Percentiles rank a stretch among this genome's conserved stretches.
Evolutionary conservation across 2,888 invertebrate species (phyloP).

Genomic region (Linnaemya vulpina): DNA sequence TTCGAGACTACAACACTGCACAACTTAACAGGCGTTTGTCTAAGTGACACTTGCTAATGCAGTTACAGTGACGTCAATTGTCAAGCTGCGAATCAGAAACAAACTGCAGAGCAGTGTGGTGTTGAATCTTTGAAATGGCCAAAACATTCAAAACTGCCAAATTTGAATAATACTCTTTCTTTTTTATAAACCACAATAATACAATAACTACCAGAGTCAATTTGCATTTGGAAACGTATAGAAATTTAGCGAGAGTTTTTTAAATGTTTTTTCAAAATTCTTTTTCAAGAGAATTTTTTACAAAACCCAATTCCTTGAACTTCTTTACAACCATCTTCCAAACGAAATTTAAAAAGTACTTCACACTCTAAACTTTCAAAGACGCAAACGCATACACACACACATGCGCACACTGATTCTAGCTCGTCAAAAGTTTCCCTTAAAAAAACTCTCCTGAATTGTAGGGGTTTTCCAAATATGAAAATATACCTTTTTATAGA

Average conservation of each 20-base stretch:
- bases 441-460: constrained; percentile 9
- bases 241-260: constrained; percentile 31
- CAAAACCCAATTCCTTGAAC: constrained; percentile 44
- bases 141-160: constrained; percentile 58
- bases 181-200: background rate
- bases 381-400: constrained; percentile 31
- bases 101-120: background rate
- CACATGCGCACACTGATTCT: constrained; percentile 2
- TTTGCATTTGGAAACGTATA: background rate
- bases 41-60: background rate
- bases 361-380: constrained; percentile 24
- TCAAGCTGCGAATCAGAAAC: background rate
- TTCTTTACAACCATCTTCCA: constrained; percentile 41
- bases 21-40: background rate
- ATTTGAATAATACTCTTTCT: constrained; percentile 32
- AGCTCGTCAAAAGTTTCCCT: constrained; percentile 1
- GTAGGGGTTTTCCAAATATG: constrained; percentile 3
- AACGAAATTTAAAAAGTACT: constrained; percentile 57
- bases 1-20: background rate
- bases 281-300: constrained; percentile 65
- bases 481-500: constrained; percentile 27
- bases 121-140: background rate
- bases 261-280: constrained; percentile 64
- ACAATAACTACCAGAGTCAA: background rate
- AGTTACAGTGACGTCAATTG: too few species aligned